Base-by-base conservation (phyloP, 2,113 vertebrate species). In the Cygnus buccinator region DNA sequence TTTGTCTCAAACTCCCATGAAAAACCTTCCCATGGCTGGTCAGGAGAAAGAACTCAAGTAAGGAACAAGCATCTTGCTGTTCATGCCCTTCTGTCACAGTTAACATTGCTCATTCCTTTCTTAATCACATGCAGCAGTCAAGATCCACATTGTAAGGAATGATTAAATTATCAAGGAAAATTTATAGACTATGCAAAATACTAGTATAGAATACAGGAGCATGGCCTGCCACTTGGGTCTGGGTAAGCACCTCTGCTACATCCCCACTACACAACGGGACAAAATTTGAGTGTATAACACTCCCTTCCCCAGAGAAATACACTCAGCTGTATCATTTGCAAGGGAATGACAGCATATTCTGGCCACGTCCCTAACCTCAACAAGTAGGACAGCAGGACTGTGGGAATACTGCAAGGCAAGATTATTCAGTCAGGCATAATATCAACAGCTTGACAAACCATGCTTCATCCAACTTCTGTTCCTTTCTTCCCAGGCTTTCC, bases 11-110 rank as follows among this genome's bases (percentile, higher is more conserved):
- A 85, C 26, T 75, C 78, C 26, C n/a, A 79, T 43, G 59, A 72
- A 89, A 89, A 81, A 14, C 29, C 77, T 77, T 81, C 61, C 81
- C 81, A 76, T 22, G 71, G 46, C 35, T 89, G 23, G 16, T 87
- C 31, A 1, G 0, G 33, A 91, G 26, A 74, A 94, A 84, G 46
- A 89, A 66, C 10, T 2, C 16, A 84, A 35, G 0, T 0, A 84
- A 78, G 43, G 31, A 93, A 93, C 23, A 84, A 82, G 14, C 11
- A 20, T 57, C 28, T 79, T 52, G 55, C 43, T 84, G 46, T 61
- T 28, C 58, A 33, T 68, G 48, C 28, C 57, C 77, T 70, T 74
- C 44, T 72, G 57, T 37, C 46, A 59, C 50, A 66, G 65, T 25
- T 37, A 48, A 25, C 37, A 46, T 1, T 55, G 33, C 3, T 28